Percentiles rank a stretch among this genome's conserved stretches.
phyloP scores from a whole-genome alignment of 1,140 invertebrate species.

The Pemphigus obesinymphae region DNA sequence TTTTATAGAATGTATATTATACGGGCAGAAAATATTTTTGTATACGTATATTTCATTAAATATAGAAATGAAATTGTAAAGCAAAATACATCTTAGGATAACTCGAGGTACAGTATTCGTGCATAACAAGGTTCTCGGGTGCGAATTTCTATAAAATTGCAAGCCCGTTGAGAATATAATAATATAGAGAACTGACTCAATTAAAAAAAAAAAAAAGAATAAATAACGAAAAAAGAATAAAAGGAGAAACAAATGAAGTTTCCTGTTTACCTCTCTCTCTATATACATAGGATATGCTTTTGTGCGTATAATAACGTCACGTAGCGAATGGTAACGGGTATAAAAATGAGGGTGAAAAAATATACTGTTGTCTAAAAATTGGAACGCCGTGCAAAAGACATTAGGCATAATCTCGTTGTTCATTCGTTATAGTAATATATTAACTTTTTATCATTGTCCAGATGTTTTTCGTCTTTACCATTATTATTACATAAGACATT shows the following conservation, averaged over 20 bases:
- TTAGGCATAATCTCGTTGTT: neutral
- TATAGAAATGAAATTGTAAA: neutral
- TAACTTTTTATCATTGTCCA: neutral
- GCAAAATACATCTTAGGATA: too few species aligned
- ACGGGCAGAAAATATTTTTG: neutral
- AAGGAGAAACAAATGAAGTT: neutral
- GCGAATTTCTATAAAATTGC: neutral
- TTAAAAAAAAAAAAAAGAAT: slow-evolving; percentile 10
- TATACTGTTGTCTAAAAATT: slow-evolving; percentile 2
- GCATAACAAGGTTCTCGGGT: neutral
- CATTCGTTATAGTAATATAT: neutral
- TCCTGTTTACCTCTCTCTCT: slow-evolving; percentile 14
- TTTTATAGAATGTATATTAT: too few species aligned
- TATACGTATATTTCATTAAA: neutral
- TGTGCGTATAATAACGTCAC: slow-evolving; percentile 10
- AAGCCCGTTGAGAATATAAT: neutral
- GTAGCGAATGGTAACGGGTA: slow-evolving; percentile 15
- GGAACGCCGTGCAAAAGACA: neutral
- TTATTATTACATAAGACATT: too few species aligned
- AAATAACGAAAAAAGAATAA: neutral
- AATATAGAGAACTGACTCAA: too few species aligned
- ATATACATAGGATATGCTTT: slow-evolving; percentile 1
- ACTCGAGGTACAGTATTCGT: too few species aligned
- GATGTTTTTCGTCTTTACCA: neutral
- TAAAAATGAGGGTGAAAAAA: neutral